Percentiles rank a stretch among this genome's conserved stretches.
phyloP scores from a whole-genome alignment of 2,888 invertebrate species.

The Galerucella calmariensis region DNA sequence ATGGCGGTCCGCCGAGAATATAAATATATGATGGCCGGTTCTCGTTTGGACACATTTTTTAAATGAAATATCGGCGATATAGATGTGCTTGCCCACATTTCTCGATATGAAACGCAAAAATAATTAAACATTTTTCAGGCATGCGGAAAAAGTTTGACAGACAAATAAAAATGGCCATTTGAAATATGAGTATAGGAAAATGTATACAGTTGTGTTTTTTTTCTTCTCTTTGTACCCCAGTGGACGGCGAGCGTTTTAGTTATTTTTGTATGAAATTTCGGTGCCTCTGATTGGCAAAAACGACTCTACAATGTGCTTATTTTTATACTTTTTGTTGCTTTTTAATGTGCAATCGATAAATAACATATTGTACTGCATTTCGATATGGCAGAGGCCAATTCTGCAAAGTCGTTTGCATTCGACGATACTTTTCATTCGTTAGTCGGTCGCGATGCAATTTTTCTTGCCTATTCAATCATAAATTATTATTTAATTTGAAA shows the following conservation, averaged over 20 bases:
- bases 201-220: conserved; percentile 51
- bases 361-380: conserved; percentile 57
- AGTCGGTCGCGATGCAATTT: conserved; percentile 23
- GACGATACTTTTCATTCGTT: conserved; percentile 10
- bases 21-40: conserved; percentile 65
- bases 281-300: conserved; percentile 61
- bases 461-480: conserved; percentile 33
- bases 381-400: conserved; percentile 49
- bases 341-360: conserved; percentile 63
- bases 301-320: conserved; percentile 63
- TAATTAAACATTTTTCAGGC: conserved; percentile 68
- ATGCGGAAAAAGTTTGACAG: conserved; percentile 67
- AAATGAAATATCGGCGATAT: conserved; percentile 66
- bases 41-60: conserved; percentile 65
- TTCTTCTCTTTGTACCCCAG: conserved; percentile 52
- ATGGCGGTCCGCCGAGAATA: conserved; percentile 65
- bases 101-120: conserved; percentile 67
- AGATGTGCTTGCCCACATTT: conserved; percentile 63
- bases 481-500: conserved; percentile 36
- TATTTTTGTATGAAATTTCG: conserved; percentile 58
- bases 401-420: conserved; percentile 49
- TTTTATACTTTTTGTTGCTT: conserved; percentile 58
- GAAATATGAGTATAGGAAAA: conserved; percentile 64
- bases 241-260: conserved; percentile 46
- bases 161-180: conserved; percentile 67